Evolutionary conservation across 2,113 vertebrate species (phyloP).

Genomic region (Cyprinodon variegatus): DNA sequence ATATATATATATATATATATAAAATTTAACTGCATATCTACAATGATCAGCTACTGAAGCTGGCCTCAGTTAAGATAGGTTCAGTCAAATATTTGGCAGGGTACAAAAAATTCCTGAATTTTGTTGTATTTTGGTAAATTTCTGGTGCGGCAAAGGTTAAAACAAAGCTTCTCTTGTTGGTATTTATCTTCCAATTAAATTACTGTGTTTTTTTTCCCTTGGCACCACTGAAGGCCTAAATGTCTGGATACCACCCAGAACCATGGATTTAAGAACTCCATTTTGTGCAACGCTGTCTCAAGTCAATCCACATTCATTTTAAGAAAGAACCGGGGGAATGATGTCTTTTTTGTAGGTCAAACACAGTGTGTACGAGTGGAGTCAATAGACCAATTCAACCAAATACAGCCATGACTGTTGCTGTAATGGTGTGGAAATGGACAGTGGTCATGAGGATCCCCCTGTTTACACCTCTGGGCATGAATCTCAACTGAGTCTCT

Average conservation of each 20-base stretch:
- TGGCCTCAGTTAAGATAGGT: not conserved
- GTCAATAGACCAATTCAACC: constrained; percentile 72
- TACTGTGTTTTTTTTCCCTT: not conserved
- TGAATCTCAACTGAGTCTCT: constrained; percentile 61
- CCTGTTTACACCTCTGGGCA: constrained; percentile 66
- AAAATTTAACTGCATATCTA: not conserved
- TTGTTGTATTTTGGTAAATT: not conserved
- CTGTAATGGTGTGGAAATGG: constrained; percentile 75
- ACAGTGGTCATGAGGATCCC: constrained; percentile 73
- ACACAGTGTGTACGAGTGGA: constrained; percentile 55
- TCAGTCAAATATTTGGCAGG: not conserved
- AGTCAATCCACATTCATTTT: constrained; percentile 62
- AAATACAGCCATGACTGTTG: constrained; percentile 74
- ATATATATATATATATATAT: too few species aligned
- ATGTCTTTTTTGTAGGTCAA: constrained; percentile 51
- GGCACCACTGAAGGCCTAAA: not conserved
- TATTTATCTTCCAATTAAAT: not conserved
- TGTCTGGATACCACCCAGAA: not conserved
- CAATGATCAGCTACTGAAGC: not conserved
- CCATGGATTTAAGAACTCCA: constrained; percentile 18
- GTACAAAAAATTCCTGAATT: too few species aligned
- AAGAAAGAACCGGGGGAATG: constrained; percentile 47
- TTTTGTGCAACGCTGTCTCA: constrained; percentile 42
- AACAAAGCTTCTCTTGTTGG: not conserved
- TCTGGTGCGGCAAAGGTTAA: not conserved